Evolutionary conservation across 2,113 vertebrate genomes (phyloP).

Genomic region (Scatophagus argus): DNA sequence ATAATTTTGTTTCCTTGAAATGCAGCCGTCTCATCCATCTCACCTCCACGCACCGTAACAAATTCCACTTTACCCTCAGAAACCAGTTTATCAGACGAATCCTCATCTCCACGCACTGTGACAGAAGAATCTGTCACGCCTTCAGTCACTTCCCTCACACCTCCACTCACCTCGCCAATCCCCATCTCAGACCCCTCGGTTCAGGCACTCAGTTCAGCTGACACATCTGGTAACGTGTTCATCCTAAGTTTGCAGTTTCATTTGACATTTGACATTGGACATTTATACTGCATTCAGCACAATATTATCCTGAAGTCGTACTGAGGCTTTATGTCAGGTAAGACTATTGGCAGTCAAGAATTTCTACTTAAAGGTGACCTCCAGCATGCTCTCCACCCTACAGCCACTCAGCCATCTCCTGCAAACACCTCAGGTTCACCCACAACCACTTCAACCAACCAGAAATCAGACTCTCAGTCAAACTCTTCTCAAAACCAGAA

Average conservation of each 20-base stretch:
- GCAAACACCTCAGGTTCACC: neutral
- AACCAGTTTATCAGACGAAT: neutral
- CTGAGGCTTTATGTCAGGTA: neutral
- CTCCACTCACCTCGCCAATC: neutral
- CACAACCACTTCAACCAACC: neutral
- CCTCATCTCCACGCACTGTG: slow-evolving; percentile 27
- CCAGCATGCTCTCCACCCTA: slow-evolving; percentile 48
- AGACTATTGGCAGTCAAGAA: neutral
- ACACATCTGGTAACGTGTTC: slow-evolving; percentile 37
- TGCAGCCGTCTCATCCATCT: neutral
- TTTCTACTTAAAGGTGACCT: slow-evolving; percentile 45
- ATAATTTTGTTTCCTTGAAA: slow-evolving; percentile 29
- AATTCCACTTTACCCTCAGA: neutral
- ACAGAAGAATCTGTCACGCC: neutral
- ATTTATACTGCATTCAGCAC: neutral
- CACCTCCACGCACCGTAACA: neutral
- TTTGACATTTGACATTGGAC: no score
- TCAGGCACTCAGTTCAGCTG: rapidly evolving
- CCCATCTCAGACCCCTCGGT: neutral
- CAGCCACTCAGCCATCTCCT: slow-evolving; percentile 41
- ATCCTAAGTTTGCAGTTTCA: neutral
- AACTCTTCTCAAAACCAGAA: neutral
- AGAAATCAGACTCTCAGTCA: neutral
- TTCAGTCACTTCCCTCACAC: rapidly evolving
- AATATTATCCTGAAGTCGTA: neutral